Conservation (phyloP, 2,113 vertebrate genomes). For the Halcyon malimbica region DNA sequence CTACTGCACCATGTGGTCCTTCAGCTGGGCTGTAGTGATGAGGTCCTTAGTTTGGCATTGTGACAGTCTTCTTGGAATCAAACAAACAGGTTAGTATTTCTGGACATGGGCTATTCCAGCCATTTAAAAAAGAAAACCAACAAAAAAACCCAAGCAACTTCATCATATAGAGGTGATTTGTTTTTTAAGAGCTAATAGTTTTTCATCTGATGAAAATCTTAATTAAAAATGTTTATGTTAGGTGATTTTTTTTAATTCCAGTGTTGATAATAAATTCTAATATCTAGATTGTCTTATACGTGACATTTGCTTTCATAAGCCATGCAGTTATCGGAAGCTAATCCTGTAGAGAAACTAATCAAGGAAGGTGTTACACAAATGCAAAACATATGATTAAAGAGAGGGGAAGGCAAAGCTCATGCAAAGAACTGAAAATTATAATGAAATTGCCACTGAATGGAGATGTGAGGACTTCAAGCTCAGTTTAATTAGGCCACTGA, state of each 20-base stretch:
- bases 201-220: constrained; percentile 40
- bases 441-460: constrained; percentile 78
- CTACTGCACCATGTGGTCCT: background rate
- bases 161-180: background rate
- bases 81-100: background rate
- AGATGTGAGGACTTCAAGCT: constrained; percentile 80
- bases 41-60: background rate
- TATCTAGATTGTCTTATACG: constrained; percentile 69
- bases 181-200: constrained; percentile 17
- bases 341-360: constrained; percentile 87
- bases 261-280: constrained; percentile 62
- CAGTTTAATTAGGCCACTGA: constrained; percentile 86
- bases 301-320: constrained; percentile 84
- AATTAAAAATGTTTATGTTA: constrained; percentile 61
- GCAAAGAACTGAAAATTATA: constrained; percentile 75
- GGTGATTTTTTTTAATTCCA: constrained; percentile 43
- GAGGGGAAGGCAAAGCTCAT: constrained; percentile 74
- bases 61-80: background rate
- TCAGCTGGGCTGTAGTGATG: background rate
- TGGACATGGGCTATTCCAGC: background rate
- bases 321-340: constrained; percentile 78
- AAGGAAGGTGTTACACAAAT: constrained; percentile 84
- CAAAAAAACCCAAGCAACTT: background rate
- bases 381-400: constrained; percentile 86
- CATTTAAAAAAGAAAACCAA: background rate